Evolutionary conservation across 2,113 vertebrate genomes (phyloP), one percentile per base, ranked within the genome.

Genomic region (Notechis scutatus): DNA sequence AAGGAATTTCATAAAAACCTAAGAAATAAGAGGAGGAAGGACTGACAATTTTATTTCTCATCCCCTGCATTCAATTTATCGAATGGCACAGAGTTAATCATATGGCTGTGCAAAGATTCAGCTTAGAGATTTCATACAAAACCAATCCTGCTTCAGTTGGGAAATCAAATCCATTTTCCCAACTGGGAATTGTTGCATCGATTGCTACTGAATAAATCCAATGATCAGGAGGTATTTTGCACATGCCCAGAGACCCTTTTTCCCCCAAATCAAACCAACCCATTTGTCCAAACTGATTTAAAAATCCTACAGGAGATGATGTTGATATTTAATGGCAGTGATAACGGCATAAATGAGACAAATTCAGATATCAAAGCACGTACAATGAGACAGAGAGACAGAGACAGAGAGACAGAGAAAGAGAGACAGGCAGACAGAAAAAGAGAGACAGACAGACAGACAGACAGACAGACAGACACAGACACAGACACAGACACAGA

Each of bases 1-100:
- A 90, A 89, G 81, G 42, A 20, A 85, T 95, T 95, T 94, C 7
- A n/a, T 90, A 69, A 11, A 88, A 92, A 55, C 4, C 88, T 57
- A 47, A 18, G 52, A 42, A 12, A 64, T 29, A 20, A 11, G 39
- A 26, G 14, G 12, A 54, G 59, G 50, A 87, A 1, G 87, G 85
- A 4, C 12, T 91, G 54, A 20, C 85, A 7, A 10, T 26, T 56
- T n/a, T 57, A 34, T 86, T 90, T 87, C 56, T 7, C 21, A 0
- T 23, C n/a, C 23, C 87, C 91, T 74, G 39, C 54, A 87, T 2
- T 55, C 7, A 2, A 39, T 85, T 42, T 92, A 3, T 42, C 94
- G 86, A 89, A 91, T 92, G 26, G 54, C 57, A 21, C 14, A 2
- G 85, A 88, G 87, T 81, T 88, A 90, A 5, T 24, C 91, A 93